Evolutionary conservation across 2,113 vertebrate species (phyloP).

Genomic region (Gallinago media): DNA sequence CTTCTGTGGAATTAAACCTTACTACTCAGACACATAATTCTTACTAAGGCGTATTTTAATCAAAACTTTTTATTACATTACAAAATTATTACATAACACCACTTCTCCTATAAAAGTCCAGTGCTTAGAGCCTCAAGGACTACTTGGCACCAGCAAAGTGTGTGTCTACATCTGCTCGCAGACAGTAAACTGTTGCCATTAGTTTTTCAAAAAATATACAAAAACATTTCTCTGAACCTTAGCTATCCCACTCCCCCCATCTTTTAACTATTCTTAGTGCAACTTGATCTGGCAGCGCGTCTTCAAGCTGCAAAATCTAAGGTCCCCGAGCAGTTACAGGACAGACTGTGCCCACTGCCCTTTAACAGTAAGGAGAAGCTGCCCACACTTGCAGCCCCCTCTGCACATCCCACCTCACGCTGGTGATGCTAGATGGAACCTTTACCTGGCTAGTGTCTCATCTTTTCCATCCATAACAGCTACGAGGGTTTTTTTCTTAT

Average conservation of each 20-base stretch:
- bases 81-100: not conserved
- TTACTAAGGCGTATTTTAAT: not conserved
- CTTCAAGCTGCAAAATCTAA: not conserved
- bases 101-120: not conserved
- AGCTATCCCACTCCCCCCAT: not conserved
- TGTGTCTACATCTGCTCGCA: not conserved
- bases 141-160: not conserved
- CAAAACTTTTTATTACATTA: not conserved
- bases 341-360: not conserved
- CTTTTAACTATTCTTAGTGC: not conserved
- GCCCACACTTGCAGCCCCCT: not conserved
- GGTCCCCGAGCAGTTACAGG: not conserved
- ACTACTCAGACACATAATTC: not conserved
- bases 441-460: conserved; percentile 64
- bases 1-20: not conserved
- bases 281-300: not conserved
- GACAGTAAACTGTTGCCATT: not conserved
- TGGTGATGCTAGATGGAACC: conserved; percentile 59
- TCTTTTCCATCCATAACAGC: conserved; percentile 71
- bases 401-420: conserved; percentile 58
- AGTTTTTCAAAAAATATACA: not conserved
- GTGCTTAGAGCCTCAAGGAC: not conserved
- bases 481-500: not conserved
- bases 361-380: conserved; percentile 31
- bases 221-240: not conserved